Evolutionary conservation across 1,140 invertebrate species (phyloP), one percentile per base, ranked within the genome.

Genomic region (Caenorhabditis inopinata): DNA sequence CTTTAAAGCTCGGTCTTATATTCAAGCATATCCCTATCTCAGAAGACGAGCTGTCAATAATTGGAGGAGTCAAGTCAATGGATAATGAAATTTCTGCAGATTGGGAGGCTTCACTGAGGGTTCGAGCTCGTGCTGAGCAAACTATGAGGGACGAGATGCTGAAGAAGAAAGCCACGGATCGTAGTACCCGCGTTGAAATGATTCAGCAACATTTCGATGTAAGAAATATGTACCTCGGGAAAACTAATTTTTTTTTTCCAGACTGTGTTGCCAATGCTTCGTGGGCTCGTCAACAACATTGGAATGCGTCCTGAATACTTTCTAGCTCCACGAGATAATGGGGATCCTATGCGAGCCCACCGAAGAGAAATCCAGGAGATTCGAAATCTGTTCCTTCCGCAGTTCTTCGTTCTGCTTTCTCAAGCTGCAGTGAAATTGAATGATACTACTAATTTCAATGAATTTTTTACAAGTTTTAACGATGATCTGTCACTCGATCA

Each of bases 61-160:
- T 68, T 12, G 58, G 58, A 21, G 58, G 58, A 68, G 25, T 38
- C 32, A 68, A 68, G 38, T 32, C 29, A 38, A 5, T 38, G 4
- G 58, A 68, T 18, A 68, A 68, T n/a, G n/a, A 7, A 18, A 68
- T 1, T 6, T 2, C 29, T 9, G 2, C n/a, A 21, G 58, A 68
- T 42, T 68, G n/a, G n/a, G 58, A 68, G 11, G 58, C 58, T 11
- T 68, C 58, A 12, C n/a, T 68, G 32, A 68, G 58, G 38, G 25
- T 68, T 42, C 58, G 58, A 9, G 58, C 58, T 42, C 58, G 58
- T 12, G 58, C 58, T 21, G 58, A 68, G n/a, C 58, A 68, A 16
- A 68, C 58, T 16, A 12, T 68, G 5, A 29, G 58, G 0, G 58
- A 68, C 2, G 58, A 68, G 27, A 2, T 29, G 14, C 25, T 38